A percentile compares a stretch with the other conserved stretches of the same genome.
Evolutionary conservation across 1,140 invertebrate genomes (phyloP).

Genomic region (Bombus balteatus): DNA sequence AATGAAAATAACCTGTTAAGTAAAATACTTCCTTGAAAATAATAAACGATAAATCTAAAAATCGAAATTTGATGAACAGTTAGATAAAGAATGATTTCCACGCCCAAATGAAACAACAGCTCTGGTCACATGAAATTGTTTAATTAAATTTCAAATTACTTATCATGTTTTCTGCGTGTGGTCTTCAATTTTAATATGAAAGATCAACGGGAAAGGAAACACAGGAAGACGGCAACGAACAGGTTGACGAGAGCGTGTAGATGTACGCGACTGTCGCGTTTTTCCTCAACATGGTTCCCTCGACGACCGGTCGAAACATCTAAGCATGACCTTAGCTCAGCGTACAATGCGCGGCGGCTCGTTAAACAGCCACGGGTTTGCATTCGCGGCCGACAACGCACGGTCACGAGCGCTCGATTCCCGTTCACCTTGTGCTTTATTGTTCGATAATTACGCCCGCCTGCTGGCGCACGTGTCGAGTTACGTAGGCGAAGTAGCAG

Average conservation of each 20-base stretch:
- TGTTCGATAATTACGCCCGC: conserved; percentile 42
- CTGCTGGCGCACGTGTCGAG: conserved; percentile 1
- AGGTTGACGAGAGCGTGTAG: not conserved
- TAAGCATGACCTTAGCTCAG: not conserved
- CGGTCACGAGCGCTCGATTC: conserved; percentile 34
- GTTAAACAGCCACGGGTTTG: conserved; percentile 29
- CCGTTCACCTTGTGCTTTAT: conserved; percentile 49
- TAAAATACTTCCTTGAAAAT: no score
- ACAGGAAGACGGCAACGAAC: no score
- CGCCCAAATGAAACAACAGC: no score
- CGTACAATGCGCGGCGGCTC: not conserved
- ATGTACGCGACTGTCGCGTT: not conserved
- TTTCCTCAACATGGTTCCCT: not conserved
- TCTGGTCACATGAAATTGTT: no score
- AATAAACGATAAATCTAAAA: no score
- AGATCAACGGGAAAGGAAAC: not conserved
- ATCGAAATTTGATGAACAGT: no score
- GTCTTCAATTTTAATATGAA: no score
- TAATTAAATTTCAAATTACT: no score
- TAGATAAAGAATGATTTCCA: no score
- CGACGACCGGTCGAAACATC: not conserved
- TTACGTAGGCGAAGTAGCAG: conserved; percentile 34
- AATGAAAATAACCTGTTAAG: not conserved
- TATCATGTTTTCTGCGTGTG: no score
- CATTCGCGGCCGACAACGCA: conserved; percentile 19